Conservation (phyloP, 2,797 vertebrate genomes). For the Trachurus trachurus region DNA sequence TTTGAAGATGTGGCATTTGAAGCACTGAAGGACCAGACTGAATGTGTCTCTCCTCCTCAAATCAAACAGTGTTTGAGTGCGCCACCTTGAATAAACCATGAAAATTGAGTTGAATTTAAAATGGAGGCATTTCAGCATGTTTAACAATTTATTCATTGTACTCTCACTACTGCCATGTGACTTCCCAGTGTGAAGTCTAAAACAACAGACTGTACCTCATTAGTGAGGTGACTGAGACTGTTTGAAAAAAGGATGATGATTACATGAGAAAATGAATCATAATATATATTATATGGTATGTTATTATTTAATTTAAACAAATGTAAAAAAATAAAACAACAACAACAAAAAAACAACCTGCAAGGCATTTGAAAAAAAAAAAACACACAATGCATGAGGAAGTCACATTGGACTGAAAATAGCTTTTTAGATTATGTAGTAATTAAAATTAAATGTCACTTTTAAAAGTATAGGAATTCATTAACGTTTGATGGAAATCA, state of each 20-base stretch:
- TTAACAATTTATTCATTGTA: neutral
- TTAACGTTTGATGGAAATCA: slow-evolving; percentile 24
- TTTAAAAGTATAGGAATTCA: slow-evolving; percentile 11
- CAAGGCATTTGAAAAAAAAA: neutral
- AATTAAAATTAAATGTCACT: neutral
- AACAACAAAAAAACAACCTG: no score
- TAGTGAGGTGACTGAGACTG: no score
- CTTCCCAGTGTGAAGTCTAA: no score
- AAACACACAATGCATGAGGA: neutral
- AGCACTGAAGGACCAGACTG: neutral
- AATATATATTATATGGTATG: neutral
- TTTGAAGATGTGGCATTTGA: neutral
- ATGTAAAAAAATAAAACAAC: no score
- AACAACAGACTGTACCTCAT: neutral
- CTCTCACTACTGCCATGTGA: neutral
- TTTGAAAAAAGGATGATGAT: neutral
- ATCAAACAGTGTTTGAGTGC: neutral
- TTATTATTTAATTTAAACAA: neutral
- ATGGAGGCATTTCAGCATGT: neutral
- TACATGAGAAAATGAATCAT: neutral
- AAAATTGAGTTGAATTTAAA: neutral
- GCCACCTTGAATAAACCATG: neutral
- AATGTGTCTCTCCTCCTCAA: neutral
- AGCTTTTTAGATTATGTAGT: neutral
- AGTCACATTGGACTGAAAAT: neutral